Percentiles rank a stretch among this genome's conserved stretches.
Conservation (phyloP, 2,113 vertebrate species). For the Sturnus vulgaris region DNA sequence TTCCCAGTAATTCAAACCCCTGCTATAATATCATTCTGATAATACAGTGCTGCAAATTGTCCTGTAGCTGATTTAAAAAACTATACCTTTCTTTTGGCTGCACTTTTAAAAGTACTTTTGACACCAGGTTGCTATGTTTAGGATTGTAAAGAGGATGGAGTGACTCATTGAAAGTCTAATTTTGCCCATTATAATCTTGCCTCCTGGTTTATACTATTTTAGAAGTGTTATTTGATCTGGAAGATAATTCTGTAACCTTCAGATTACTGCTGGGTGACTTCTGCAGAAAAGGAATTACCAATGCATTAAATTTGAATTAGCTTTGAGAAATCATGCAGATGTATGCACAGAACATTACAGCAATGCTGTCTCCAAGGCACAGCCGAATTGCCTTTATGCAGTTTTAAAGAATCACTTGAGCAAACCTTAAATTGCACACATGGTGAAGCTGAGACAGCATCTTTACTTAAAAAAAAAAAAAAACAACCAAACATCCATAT, state of each 20-base stretch:
- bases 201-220: slow-evolving; percentile 62
- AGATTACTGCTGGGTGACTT: slow-evolving; percentile 75
- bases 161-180: slow-evolving; percentile 60
- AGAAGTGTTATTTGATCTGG: slow-evolving; percentile 70
- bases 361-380: slow-evolving; percentile 71
- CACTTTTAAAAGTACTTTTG: slow-evolving; percentile 47
- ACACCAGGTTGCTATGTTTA: slow-evolving; percentile 10
- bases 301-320: slow-evolving; percentile 82
- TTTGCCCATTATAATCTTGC: slow-evolving; percentile 52
- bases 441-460: slow-evolving; percentile 77
- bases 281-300: slow-evolving; percentile 73
- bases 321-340: slow-evolving; percentile 80
- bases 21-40: not conserved
- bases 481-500: not conserved
- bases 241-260: slow-evolving; percentile 76
- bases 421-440: slow-evolving; percentile 74
- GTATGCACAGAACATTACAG: slow-evolving; percentile 74
- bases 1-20: not conserved
- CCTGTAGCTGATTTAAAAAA: slow-evolving; percentile 10
- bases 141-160: slow-evolving; percentile 23
- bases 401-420: slow-evolving; percentile 78
- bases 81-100: not conserved
- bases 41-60: not conserved
- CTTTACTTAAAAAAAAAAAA: slow-evolving; percentile 11
- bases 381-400: slow-evolving; percentile 76